Base-by-base conservation (phyloP, 1,140 invertebrate species). In the Orchesella cincta region DNA sequence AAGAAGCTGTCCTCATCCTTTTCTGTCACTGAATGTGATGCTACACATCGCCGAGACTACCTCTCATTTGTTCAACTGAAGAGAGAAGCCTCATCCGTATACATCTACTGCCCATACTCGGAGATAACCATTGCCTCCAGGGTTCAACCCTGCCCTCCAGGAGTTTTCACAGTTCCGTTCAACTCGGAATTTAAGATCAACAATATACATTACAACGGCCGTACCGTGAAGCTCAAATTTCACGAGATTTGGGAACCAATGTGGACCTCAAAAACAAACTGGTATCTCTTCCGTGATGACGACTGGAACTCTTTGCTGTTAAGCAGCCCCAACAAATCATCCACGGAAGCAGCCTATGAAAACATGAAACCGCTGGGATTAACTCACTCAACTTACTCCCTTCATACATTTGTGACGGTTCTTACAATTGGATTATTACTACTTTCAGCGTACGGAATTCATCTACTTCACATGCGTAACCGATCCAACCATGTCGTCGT, bases 51-150 rank as follows among this genome's bases (percentile, higher is more conserved):
- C 8, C 8, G 39, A 20, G 39, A 46, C 39, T 46, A 46, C 20
- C 39, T 46, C 71, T 78, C 34, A 74, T 20, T 74, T 75, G 18
- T 52, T 29, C 26, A 1, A 28, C 28, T 74, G 16, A n/a, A 74
- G 51, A 16, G 23, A 1, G 5, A 2, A 79, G 35, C 51, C 28
- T 23, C 34, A 18, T 23, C 1, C 29, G 20, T 35, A 18, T n/a
- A 23, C 34, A 33, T 26, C 28, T 35, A 23, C 14, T n/a, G 73
- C 12, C 57, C 39, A 46, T 46, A 46, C 8, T 20, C 8, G 39
- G 39, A 46, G 8, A 46, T 20, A 46, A n/a, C n/a, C n/a, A n/a
- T n/a, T n/a, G n/a, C n/a, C n/a, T n/a, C n/a, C n/a, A n/a, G n/a
- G n/a, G n/a, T 20, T 46, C 39, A 46, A 20, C 8, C 8, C 20